Evolutionary conservation across 2,888 invertebrate genomes (phyloP).

Genomic region (Epinotia brunnichana): DNA sequence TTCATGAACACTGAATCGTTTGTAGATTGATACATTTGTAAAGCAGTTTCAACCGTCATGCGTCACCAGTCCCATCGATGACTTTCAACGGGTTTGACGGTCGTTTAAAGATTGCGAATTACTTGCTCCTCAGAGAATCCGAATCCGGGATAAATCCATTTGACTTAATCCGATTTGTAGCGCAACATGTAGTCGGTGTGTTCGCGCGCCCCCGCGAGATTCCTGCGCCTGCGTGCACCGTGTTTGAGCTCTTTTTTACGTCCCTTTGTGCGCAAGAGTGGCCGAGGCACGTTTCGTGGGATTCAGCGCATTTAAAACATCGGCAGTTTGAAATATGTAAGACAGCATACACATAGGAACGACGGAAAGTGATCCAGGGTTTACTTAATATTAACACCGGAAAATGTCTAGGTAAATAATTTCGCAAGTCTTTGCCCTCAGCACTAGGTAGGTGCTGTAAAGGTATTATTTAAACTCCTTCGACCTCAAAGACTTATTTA

Average conservation of each 20-base stretch:
- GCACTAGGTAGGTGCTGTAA: too few species aligned
- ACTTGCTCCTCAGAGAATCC: background rate
- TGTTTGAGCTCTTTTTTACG: constrained; percentile 32
- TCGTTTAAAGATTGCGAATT: too few species aligned
- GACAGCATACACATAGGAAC: background rate
- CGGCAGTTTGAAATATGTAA: background rate
- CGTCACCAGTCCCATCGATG: too few species aligned
- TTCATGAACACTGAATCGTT: too few species aligned
- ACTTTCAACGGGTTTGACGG: too few species aligned
- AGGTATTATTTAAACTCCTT: too few species aligned
- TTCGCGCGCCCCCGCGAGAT: constrained; percentile 41
- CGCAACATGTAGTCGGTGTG: background rate
- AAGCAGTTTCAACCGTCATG: too few species aligned
- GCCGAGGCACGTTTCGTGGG: constrained; percentile 15
- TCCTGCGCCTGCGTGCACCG: constrained; percentile 31
- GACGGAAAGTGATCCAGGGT: background rate
- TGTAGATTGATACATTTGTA: too few species aligned
- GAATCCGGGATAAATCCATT: background rate
- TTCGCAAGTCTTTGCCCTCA: too few species aligned
- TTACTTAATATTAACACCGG: background rate
- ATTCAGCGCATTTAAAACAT: background rate
- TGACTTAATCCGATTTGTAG: background rate
- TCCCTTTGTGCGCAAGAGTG: constrained; percentile 10
- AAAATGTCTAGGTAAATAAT: too few species aligned
- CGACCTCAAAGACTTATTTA: too few species aligned